phyloP scores from a whole-genome alignment of 2,113 vertebrate species.

The Chitala chitala region DNA sequence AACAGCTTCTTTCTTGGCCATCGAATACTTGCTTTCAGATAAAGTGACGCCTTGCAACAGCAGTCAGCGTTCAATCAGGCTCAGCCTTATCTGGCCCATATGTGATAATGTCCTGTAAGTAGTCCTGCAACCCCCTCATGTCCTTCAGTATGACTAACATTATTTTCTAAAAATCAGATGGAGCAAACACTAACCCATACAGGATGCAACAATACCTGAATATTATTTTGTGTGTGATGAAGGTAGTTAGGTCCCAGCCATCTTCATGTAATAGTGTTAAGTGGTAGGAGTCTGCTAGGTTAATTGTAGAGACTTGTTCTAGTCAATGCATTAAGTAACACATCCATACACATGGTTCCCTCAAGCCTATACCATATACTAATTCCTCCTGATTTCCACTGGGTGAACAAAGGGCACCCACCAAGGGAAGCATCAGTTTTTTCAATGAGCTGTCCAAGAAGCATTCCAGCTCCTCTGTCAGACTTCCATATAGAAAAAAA shows the following conservation, averaged over 20 bases:
- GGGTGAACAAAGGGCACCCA: slow-evolving; percentile 13
- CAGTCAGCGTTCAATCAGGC: neutral
- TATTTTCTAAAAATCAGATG: slow-evolving; percentile 21
- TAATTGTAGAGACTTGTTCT: slow-evolving; percentile 22
- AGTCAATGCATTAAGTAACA: slow-evolving; percentile 1
- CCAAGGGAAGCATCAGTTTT: slow-evolving; percentile 9
- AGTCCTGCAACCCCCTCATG: slow-evolving; percentile 3
- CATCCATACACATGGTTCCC: slow-evolving; percentile 29
- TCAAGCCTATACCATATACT: slow-evolving; percentile 18
- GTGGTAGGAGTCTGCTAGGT: slow-evolving; percentile 25
- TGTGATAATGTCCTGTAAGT: slow-evolving; percentile 25
- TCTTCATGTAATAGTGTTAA: slow-evolving; percentile 20
- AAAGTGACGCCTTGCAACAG: neutral
- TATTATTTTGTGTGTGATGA: slow-evolving; percentile 16
- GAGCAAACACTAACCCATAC: slow-evolving; percentile 3
- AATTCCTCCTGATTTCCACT: slow-evolving; percentile 14
- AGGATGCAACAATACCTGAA: slow-evolving; percentile 8
- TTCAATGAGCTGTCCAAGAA: slow-evolving; percentile 16
- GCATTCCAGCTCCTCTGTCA: slow-evolving; percentile 16
- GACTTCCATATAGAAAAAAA: slow-evolving; percentile 16
- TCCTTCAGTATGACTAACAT: neutral
- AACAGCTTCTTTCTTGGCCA: too few species aligned
- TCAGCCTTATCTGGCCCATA: neutral
- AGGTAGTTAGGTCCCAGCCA: slow-evolving; percentile 20
- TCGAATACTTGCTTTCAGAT: too few species aligned